Conservation (phyloP, 2,888 invertebrate genomes). For the Spodoptera exigua region DNA sequence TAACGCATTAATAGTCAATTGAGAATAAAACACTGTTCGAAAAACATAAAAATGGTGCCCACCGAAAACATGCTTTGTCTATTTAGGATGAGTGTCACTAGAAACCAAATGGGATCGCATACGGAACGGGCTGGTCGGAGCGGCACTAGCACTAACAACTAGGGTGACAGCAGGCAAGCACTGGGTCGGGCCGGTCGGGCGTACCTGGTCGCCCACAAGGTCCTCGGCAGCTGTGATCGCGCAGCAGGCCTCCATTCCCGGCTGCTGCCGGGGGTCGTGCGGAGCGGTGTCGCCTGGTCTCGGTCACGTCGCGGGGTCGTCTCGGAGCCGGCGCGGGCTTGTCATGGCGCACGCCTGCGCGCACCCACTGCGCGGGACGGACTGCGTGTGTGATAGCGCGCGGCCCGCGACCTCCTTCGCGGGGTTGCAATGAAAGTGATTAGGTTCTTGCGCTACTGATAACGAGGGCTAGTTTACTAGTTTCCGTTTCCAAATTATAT, state of each 20-base stretch:
- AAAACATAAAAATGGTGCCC: conserved; percentile 7
- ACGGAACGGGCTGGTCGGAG: conserved; percentile 48
- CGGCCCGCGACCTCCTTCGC: conserved; percentile 78
- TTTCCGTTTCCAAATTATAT: conserved; percentile 64
- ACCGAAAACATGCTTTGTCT: conserved; percentile 24
- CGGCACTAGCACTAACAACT: conserved; percentile 58
- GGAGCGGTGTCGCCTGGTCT: conserved; percentile 55
- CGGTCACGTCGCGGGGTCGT: conserved; percentile 65
- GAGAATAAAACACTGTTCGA: not conserved
- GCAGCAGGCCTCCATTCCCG: conserved; percentile 88
- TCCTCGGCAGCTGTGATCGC: conserved; percentile 85
- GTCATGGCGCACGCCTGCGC: conserved; percentile 73
- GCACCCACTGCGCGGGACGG: conserved; percentile 73
- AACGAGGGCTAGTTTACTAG: conserved; percentile 76
- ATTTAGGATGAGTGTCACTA: conserved; percentile 54
- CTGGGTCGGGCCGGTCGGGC: conserved; percentile 43
- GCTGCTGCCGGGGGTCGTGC: conserved; percentile 74
- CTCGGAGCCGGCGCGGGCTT: conserved; percentile 59
- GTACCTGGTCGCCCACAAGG: conserved; percentile 88
- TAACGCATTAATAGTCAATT: no score
- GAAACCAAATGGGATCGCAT: conserved; percentile 68
- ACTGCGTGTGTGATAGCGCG: conserved; percentile 78
- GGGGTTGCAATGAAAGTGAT: conserved; percentile 87
- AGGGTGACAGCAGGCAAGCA: conserved; percentile 43
- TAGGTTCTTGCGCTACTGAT: conserved; percentile 84